phyloP scores from a whole-genome alignment of 1,140 invertebrate genomes.

The Bombus huntii region DNA sequence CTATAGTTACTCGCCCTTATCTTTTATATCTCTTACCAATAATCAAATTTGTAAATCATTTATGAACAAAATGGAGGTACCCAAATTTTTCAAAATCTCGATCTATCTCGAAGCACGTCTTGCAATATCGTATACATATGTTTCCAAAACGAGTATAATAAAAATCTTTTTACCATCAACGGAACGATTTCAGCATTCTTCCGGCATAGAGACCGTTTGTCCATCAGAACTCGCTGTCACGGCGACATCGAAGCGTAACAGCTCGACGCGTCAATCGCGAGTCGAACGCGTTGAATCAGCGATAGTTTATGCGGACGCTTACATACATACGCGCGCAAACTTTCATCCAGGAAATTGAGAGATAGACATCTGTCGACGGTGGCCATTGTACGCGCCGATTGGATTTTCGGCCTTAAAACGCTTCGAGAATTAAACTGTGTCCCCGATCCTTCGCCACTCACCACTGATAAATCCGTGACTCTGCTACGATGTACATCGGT shows the following conservation, averaged over 20 bases:
- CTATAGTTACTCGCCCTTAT: no score
- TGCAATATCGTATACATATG: no score
- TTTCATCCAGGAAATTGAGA: constrained; percentile 77
- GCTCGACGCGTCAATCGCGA: constrained; percentile 31
- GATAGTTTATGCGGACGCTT: constrained; percentile 36
- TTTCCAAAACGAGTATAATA: not conserved
- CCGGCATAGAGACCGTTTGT: not conserved
- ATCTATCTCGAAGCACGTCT: not conserved
- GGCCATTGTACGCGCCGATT: constrained; percentile 64
- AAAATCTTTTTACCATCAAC: not conserved
- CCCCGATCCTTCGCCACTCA: constrained; percentile 55
- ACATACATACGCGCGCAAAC: constrained; percentile 70
- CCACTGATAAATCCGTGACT: constrained; percentile 62
- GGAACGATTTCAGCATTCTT: not conserved
- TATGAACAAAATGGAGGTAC: no score
- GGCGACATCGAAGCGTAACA: constrained; percentile 19
- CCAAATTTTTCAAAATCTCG: not conserved
- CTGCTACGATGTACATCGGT: constrained; percentile 41
- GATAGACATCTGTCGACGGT: constrained; percentile 79
- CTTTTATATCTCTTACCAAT: no score
- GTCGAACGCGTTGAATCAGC: constrained; percentile 38
- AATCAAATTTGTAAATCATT: no score
- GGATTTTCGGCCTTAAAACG: constrained; percentile 67
- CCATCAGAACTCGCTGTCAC: constrained; percentile 9
- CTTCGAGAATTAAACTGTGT: constrained; percentile 64